Percentiles rank a stretch among this genome's conserved stretches.
These are phyloP conservation scores for Montifringilla adamsi DNA, from an alignment of 2,113 vertebrate species.

Conservation along the genomic window DNA sequence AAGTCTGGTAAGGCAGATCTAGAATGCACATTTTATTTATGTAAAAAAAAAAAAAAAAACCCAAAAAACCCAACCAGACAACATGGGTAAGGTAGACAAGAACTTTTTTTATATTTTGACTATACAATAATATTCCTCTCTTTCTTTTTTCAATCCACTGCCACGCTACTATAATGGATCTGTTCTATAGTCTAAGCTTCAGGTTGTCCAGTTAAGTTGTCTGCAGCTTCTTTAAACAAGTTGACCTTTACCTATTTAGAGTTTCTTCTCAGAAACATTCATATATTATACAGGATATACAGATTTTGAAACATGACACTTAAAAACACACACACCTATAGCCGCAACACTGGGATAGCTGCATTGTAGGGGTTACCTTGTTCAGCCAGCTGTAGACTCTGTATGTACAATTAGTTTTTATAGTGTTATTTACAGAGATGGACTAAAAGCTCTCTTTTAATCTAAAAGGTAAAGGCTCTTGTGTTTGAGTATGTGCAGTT, in stretches of 20 bases:
- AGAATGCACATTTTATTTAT: constrained; percentile 87
- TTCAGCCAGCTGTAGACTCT: constrained; percentile 70
- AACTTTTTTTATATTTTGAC: constrained; percentile 69
- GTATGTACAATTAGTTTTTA: constrained; percentile 71
- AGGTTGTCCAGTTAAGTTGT: constrained; percentile 77
- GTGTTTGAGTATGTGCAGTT: constrained; percentile 77
- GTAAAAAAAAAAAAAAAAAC: constrained; percentile 68
- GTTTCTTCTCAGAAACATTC: constrained; percentile 77
- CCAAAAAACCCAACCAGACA: constrained; percentile 61
- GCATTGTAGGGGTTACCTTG: constrained; percentile 73
- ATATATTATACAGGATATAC: constrained; percentile 82
- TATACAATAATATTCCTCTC: constrained; percentile 68
- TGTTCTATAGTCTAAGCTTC: constrained; percentile 63
- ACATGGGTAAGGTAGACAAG: constrained; percentile 54
- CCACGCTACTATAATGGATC: constrained; percentile 61
- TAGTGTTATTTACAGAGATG: constrained; percentile 76
- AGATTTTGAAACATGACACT: constrained; percentile 72
- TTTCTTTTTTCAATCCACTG: constrained; percentile 40
- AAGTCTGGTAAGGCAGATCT: constrained; percentile 44
- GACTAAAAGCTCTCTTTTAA: constrained; percentile 71
- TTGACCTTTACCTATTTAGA: constrained; percentile 76
- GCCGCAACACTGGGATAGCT: constrained; percentile 73
- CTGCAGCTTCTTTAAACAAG: constrained; percentile 71
- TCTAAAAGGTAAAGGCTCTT: constrained; percentile 78
- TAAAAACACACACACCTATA: constrained; percentile 67